phyloP scores from a whole-genome alignment of 2,888 invertebrate genomes.

The Gymnoscelis rufifasciata region DNA sequence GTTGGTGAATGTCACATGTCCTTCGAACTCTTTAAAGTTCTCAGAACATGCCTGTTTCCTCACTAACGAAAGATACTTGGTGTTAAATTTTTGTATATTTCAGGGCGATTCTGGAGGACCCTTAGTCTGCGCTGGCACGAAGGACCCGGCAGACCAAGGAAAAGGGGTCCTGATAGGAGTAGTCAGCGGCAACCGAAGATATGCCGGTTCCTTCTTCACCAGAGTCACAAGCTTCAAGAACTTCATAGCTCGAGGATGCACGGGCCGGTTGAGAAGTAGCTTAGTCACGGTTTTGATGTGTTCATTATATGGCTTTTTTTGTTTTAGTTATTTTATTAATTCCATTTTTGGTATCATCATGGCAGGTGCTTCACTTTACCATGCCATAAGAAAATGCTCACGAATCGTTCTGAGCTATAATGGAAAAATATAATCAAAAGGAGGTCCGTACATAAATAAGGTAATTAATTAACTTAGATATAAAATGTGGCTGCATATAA shows the following conservation, averaged over 20 bases:
- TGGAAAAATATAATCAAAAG: no score
- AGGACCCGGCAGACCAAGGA: conserved; percentile 37
- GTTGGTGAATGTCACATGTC: no score
- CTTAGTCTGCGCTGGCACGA: conserved; percentile 43
- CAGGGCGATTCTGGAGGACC: conserved; percentile 66
- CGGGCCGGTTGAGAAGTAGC: background rate
- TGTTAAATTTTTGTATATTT: background rate
- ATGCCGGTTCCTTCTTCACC: conserved; percentile 33
- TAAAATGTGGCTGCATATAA: no score
- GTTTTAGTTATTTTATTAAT: conserved; percentile 45
- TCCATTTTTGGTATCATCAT: background rate
- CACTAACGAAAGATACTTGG: no score
- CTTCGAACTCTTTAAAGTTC: no score
- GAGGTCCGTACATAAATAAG: no score
- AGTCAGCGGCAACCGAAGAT: conserved; percentile 15
- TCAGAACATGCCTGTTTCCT: no score
- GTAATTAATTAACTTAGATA: no score
- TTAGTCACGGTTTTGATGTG: conserved; percentile 4
- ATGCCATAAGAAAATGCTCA: no score
- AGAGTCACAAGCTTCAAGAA: conserved; percentile 32
- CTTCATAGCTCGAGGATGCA: conserved; percentile 18
- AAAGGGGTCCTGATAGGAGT: conserved; percentile 44
- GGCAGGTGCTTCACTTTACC: no score
- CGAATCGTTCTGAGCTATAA: no score
- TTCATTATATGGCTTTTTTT: conserved; percentile 37